phyloP scores from a whole-genome alignment of 2,888 invertebrate genomes.

The Panzeria rudis region DNA sequence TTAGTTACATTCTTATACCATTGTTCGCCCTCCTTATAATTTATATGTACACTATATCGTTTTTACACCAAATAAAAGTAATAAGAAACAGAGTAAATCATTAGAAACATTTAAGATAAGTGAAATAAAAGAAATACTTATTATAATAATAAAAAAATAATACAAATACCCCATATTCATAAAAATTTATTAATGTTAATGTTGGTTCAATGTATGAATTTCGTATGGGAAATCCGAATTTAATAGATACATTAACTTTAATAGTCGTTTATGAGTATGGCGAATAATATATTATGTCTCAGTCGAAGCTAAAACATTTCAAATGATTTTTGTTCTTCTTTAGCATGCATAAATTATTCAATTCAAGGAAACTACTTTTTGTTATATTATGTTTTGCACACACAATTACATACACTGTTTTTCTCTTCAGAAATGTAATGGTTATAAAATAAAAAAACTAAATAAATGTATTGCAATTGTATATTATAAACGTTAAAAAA shows the following conservation, averaged over 20 bases:
- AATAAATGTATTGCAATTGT: slow-evolving; percentile 62
- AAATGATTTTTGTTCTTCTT: slow-evolving; percentile 28
- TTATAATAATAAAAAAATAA: slow-evolving; percentile 39
- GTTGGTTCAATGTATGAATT: no score
- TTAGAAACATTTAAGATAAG: slow-evolving; percentile 27
- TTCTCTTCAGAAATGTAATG: slow-evolving; percentile 31
- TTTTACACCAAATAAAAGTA: slow-evolving; percentile 68
- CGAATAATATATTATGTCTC: neutral
- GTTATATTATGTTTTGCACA: slow-evolving; percentile 6
- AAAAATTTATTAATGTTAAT: no score
- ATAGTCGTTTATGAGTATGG: no score
- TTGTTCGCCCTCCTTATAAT: slow-evolving; percentile 40
- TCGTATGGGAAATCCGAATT: no score
- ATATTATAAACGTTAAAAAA: slow-evolving; percentile 59
- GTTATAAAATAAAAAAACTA: slow-evolving; percentile 36
- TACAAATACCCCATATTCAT: no score
- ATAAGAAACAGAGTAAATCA: slow-evolving; percentile 26
- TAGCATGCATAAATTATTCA: slow-evolving; percentile 20
- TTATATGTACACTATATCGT: slow-evolving; percentile 39
- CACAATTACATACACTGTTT: slow-evolving; percentile 9
- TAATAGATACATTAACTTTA: no score
- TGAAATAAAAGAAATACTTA: slow-evolving; percentile 10
- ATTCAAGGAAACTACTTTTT: slow-evolving; percentile 3
- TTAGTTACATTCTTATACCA: slow-evolving; percentile 53
- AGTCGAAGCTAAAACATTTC: slow-evolving; percentile 22